Base-by-base conservation (phyloP, 2,113 vertebrate species). In the Chloroceryle aenea region DNA sequence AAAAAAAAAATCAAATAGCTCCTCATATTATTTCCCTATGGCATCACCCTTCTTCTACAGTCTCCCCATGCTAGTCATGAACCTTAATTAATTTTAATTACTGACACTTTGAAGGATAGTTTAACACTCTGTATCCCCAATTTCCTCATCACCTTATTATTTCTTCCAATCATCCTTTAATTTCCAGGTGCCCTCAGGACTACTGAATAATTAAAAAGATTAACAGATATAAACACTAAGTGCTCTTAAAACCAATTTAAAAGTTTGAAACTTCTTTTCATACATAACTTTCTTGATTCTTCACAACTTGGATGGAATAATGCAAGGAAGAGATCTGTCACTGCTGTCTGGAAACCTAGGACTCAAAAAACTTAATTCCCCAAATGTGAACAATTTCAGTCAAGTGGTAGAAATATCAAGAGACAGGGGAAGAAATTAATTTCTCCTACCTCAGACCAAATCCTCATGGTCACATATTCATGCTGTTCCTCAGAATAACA, bases 151-250 rank as follows among this genome's bases (percentile, higher is more conserved):
- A 91, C 0, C 7, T 90, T 93, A 85, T 82, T 95, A 94, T 97
- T 96, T 91, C 92, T 97, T 93, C 88, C 68, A 90, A 82, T 91
- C 69, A 89, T 62, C 52, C 95, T 95, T 90, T 84, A 83, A 96
- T 97, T 96, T 96, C 45, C 67, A 94, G 90, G 48, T 82, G 56
- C 80, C 80, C 75, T 80, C 73, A 56, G 58, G 74, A 94, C 64
- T 67, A 84, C 84, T 95, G 84, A 96, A 93, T 83, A 94, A 92
- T 76, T 92, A 87, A 94, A 93, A 82, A 50, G 23, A 63, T 91
- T 90, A 88, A 87, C 67, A 75, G 83, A 80, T 71, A 66, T 45
- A 91, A 94, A 78, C n/a, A 75, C 58, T 27, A 92, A 50, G 32
- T 48, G 21, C 23, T 76, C 55, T 74, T 94, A 94, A 94, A 94